A percentile compares a stretch with the other conserved stretches of the same genome.
Evolutionary conservation across 1,140 invertebrate species (phyloP).

Genomic region (Capitella teleta): DNA sequence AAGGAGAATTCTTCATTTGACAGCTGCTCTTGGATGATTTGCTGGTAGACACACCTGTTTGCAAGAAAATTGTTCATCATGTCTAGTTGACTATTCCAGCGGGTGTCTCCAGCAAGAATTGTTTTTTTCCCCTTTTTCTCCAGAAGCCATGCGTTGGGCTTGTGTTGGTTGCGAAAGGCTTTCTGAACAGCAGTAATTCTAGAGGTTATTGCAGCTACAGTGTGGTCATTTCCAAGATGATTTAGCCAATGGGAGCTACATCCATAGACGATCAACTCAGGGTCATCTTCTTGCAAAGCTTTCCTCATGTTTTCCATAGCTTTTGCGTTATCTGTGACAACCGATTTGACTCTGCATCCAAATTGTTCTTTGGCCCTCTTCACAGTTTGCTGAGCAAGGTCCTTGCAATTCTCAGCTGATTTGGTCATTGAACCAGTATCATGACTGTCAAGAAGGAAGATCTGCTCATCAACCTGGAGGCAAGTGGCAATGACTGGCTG

Average conservation of each 20-base stretch:
- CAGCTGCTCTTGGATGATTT: too few species aligned
- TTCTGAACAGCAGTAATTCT: neutral
- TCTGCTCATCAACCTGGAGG: too few species aligned
- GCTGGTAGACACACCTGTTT: too few species aligned
- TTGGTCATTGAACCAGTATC: constrained; percentile 6
- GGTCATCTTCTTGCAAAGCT: neutral
- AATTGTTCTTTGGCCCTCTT: constrained; percentile 1
- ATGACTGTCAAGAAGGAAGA: constrained; percentile 1
- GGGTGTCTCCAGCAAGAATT: neutral
- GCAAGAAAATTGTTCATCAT: too few species aligned
- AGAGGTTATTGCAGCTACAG: neutral
- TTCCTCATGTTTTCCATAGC: constrained; percentile 1
- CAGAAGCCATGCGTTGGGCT: neutral
- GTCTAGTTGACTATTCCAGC: too few species aligned
- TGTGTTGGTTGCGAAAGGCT: constrained; percentile 2
- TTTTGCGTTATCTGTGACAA: constrained; percentile 3
- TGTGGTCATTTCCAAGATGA: neutral
- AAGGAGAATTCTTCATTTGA: too few species aligned
- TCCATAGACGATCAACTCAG: neutral
- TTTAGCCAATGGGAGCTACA: neutral
- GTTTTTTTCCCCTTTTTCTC: constrained; percentile 1
- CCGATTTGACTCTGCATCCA: neutral
- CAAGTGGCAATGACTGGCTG: neutral
- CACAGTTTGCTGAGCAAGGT: neutral
- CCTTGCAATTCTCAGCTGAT: neutral